Evolutionary conservation across 2,113 vertebrate genomes (phyloP).

Genomic region (Montifringilla adamsi): DNA sequence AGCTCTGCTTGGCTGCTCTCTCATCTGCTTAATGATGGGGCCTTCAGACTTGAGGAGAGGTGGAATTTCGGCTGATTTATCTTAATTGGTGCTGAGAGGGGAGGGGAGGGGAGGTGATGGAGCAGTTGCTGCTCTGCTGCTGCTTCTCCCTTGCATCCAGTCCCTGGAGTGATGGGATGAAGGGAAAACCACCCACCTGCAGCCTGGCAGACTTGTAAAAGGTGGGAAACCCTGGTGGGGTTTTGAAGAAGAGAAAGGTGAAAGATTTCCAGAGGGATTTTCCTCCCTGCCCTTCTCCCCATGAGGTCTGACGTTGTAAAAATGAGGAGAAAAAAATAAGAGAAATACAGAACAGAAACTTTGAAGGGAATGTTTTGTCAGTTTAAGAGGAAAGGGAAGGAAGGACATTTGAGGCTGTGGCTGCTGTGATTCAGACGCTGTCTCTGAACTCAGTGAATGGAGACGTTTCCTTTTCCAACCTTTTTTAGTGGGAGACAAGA

Average conservation of each 20-base stretch:
- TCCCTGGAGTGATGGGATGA: background rate
- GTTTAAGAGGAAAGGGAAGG: background rate
- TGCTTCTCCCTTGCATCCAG: background rate
- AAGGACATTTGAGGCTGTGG: background rate
- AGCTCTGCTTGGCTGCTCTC: background rate
- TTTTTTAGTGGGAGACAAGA: background rate
- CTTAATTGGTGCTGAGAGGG: background rate
- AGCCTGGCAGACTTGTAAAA: background rate
- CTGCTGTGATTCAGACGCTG: background rate
- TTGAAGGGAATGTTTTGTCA: background rate
- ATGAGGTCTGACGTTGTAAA: background rate
- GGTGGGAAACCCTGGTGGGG: background rate
- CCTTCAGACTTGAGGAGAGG: background rate
- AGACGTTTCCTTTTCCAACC: background rate
- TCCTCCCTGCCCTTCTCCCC: background rate
- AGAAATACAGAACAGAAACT: background rate
- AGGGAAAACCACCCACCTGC: background rate
- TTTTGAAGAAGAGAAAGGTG: background rate
- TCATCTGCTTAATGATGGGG: background rate
- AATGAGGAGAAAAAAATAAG: rapidly evolving
- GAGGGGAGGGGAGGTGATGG: background rate
- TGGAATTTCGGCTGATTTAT: background rate
- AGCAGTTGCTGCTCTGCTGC: background rate
- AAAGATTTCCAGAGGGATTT: background rate
- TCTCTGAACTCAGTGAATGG: rapidly evolving